A percentile compares a stretch with the other conserved stretches of the same genome.
These are phyloP conservation scores for Ptychoptera contaminata DNA, from an alignment of 2,888 invertebrate species.

Conservation along the genomic window DNA sequence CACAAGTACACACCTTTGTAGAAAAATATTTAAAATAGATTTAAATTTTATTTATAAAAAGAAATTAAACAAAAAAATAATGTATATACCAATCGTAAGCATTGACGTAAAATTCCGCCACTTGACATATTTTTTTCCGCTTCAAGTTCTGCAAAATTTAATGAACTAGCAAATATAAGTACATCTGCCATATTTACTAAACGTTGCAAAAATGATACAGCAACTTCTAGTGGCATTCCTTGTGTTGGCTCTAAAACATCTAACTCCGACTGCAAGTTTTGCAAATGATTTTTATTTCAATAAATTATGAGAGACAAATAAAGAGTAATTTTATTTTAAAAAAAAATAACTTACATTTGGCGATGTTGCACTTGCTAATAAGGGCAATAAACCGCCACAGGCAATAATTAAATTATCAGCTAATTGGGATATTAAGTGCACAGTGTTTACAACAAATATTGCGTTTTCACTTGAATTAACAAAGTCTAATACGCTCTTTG, in stretches of 20 bases:
- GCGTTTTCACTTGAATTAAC: slow-evolving; percentile 97
- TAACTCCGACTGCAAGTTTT: slow-evolving; percentile 68
- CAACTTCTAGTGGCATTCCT: slow-evolving; percentile 96
- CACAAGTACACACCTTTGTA: slow-evolving; percentile 75
- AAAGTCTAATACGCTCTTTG: slow-evolving; percentile 93
- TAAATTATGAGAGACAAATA: no score
- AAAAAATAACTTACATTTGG: slow-evolving; percentile 64
- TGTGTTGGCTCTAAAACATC: slow-evolving; percentile 98
- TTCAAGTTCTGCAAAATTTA: slow-evolving; percentile 95
- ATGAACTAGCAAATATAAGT: slow-evolving; percentile 91
- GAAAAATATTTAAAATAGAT: slow-evolving; percentile 28
- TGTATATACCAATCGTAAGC: slow-evolving; percentile 60
- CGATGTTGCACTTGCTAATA: slow-evolving; percentile 95
- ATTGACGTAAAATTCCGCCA: slow-evolving; percentile 95
- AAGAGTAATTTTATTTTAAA: neutral
- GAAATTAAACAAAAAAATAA: no score
- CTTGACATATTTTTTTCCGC: slow-evolving; percentile 99
- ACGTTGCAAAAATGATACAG: slow-evolving; percentile 94
- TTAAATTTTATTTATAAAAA: neutral
- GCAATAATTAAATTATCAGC: slow-evolving; percentile 98
- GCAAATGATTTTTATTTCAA: no score
- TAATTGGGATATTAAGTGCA: slow-evolving; percentile 95
- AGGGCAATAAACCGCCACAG: slow-evolving; percentile 88
- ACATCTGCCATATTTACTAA: slow-evolving; percentile 98
- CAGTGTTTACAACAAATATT: slow-evolving; percentile 98